phyloP scores from a whole-genome alignment of 2,797 vertebrate species.

The Tragopan temminckii region DNA sequence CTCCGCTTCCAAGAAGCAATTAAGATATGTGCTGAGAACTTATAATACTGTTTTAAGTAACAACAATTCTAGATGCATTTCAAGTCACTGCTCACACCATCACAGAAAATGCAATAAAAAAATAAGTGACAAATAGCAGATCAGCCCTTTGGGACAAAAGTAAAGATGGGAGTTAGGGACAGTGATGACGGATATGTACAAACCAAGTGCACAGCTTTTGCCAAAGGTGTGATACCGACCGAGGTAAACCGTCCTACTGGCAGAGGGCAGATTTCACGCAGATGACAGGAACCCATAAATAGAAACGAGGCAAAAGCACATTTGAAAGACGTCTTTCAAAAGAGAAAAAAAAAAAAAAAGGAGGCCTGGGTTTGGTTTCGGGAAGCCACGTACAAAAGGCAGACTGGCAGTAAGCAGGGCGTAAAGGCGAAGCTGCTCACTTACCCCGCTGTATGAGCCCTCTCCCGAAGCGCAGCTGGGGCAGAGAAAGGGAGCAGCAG shows the following conservation, averaged over 20 bases:
- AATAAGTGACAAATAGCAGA: not conserved
- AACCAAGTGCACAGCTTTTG: rapidly evolving
- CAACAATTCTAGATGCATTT: not conserved
- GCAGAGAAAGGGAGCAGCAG: not conserved
- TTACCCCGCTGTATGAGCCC: not conserved
- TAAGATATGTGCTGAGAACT: not conserved
- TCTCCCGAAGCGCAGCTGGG: not conserved
- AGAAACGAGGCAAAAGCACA: not conserved
- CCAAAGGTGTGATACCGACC: not conserved
- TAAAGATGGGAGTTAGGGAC: not conserved
- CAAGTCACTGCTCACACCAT: not conserved
- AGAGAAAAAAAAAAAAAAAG: not conserved
- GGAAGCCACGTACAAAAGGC: not conserved
- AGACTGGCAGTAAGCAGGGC: not conserved
- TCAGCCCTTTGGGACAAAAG: not conserved
- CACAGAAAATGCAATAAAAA: not conserved
- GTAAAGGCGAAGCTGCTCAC: not conserved
- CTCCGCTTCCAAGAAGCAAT: not conserved
- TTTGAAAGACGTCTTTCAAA: not conserved
- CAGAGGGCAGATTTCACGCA: not conserved
- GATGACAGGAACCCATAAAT: not conserved
- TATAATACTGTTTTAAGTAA: not conserved
- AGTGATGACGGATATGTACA: not conserved
- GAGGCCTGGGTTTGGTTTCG: not conserved
- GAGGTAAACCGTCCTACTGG: not conserved